Conservation (phyloP, 2,888 invertebrate genomes). For the Sinodicranocentrus sp. region DNA sequence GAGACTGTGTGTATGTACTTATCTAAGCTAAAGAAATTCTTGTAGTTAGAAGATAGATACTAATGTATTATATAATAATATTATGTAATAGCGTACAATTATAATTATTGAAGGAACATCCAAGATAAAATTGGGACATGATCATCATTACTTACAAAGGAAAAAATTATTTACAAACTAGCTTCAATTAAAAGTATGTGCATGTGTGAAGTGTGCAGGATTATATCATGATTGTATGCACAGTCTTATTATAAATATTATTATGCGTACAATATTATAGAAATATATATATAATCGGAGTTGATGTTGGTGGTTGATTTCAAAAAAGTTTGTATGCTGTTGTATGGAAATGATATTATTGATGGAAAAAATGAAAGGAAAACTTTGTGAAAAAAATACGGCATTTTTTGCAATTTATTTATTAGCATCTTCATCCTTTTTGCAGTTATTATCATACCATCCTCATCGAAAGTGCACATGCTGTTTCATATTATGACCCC, state of each 20-base stretch:
- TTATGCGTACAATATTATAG: neutral
- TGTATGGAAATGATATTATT: conserved; percentile 53
- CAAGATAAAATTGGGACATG: conserved; percentile 4
- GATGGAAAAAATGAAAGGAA: conserved; percentile 33
- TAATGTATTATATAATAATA: too few species aligned
- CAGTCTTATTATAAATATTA: neutral
- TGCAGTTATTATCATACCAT: neutral
- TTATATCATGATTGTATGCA: neutral
- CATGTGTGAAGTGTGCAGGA: too few species aligned
- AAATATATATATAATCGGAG: neutral
- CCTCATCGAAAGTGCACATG: too few species aligned
- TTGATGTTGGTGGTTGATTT: conserved; percentile 20
- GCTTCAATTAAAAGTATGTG: neutral
- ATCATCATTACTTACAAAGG: conserved; percentile 15
- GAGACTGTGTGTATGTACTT: conserved; percentile 49
- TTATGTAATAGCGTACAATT: too few species aligned
- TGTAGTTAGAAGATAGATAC: too few species aligned
- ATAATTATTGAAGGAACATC: too few species aligned
- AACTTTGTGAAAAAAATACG: conserved; percentile 23
- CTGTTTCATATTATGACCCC: too few species aligned
- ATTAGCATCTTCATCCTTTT: conserved; percentile 16
- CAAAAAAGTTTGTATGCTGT: conserved; percentile 34
- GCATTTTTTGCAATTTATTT: conserved; percentile 3
- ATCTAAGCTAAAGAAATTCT: neutral
- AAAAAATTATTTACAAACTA: neutral